Evolutionary conservation across 1,140 invertebrate species (phyloP), one percentile per base, ranked within the genome.

Genomic region (Drosophila elegans): DNA sequence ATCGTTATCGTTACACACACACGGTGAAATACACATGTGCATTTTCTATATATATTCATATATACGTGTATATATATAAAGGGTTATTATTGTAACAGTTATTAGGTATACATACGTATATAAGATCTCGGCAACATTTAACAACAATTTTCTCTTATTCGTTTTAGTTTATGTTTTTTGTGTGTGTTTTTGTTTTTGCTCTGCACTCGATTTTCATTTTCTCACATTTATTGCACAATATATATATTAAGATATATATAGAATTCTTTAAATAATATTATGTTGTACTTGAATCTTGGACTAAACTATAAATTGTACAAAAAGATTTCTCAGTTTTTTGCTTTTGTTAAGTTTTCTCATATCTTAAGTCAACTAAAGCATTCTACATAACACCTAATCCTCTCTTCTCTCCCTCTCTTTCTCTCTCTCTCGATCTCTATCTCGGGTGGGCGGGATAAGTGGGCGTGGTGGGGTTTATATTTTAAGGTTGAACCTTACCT

Each of bases 221-320:
- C 67, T 73, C 72, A 64, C 69, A 74, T 74, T 56, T 76, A 74
- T 75, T 75, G 73, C 73, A 75, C 73, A 74, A 76, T 71, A 69
- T 68, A 46, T 55, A 41, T 54, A 54, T 48, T 36, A 54, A 39
- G 29, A 29, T 74, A 44, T 67, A 41, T 57, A 67, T 74, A 64
- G 60, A 51, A 41, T 74, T 45, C 10, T 54, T 73, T 63, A 74
- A 74, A 74, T 74, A 66, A 75, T 57, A 57, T 64, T 74, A 75
- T 75, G 72, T 75, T 75, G 73, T 75, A 75, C 73, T 75, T 75
- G 73, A 75, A 75, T 66, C 72, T 75, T 76, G 74, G 62, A 76
- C 73, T 75, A 75, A 77, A 56, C 68, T 64, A 69, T 66, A 82
- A 82, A 79, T 83, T 78, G 64, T 76, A 83, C 80, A 83, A 82